Base-by-base conservation (phyloP, 2,113 vertebrate genomes). In the Calyptommatus sinebrachiatus region DNA sequence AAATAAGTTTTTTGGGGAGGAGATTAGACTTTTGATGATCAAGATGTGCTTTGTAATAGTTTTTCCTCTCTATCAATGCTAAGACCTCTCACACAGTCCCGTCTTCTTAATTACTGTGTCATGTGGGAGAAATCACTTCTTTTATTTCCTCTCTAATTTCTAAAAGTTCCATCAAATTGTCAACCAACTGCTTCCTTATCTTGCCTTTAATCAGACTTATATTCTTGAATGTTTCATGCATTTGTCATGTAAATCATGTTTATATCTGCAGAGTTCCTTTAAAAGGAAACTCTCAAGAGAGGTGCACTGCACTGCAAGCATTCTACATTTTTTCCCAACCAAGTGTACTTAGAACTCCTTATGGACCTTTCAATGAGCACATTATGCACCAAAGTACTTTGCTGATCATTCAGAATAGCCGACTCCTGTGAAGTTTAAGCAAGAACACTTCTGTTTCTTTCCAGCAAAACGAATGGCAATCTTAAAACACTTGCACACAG, bases 211-310 rank as follows among this genome's bases (percentile, higher is more conserved):
- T n/a, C 22, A 28, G 14, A 9, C 8, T 35, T 72, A 8, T 22
- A 12, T 28, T 73, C 88, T 70, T 82, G 78, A 79, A 73, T 76
- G 28, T 28, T 22, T 85, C 65, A 1, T 50, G 21, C 9, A 11
- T 80, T 63, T 86, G 48, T 68, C 68, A 65, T n/a, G 57, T 77
- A 68, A 84, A 67, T 71, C 60, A 73, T 85, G 74, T 26, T 72
- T 50, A 20, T 60, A 4, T 77, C 82, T 22, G 71, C 74, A 82
- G 80, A 77, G 69, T 85, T 73, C 76, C 14, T 75, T 75, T 68
- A 50, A 78, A 66, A 60, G 83, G 45, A n/a, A 48, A 78, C 24
- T 83, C 80, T 71, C 26, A 62, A 77, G 41, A 21, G 61, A 73
- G 80, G 66, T 75, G 45, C 31, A 46, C 81, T 79, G 62, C 18